Evolutionary conservation across 92 coral and sea anemone species (phyloP).

Genomic region (Porites cylindrica): DNA sequence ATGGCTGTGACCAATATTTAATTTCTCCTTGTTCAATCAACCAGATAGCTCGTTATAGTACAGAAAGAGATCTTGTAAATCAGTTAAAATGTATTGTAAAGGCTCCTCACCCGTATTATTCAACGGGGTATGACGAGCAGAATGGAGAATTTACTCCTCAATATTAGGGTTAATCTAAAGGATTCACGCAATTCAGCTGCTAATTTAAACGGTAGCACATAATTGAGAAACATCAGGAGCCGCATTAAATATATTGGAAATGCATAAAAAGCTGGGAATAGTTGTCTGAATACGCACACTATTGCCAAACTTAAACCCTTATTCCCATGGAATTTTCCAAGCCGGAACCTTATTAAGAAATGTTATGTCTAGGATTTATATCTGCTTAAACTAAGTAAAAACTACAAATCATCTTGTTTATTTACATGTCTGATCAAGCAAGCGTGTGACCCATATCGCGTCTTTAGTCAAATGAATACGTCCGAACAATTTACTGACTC

Average conservation of each 20-base stretch:
- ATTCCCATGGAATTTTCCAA: not conserved
- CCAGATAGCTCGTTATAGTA: too few relatives aligned
- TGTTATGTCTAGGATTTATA: not conserved
- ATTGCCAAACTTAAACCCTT: not conserved
- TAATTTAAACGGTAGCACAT: not conserved
- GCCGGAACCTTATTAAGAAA: not conserved
- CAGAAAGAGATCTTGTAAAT: too few relatives aligned
- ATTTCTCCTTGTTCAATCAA: too few relatives aligned
- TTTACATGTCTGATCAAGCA: not conserved
- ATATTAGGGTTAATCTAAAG: too few relatives aligned
- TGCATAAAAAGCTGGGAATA: too few relatives aligned
- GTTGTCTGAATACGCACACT: not conserved
- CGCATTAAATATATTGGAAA: not conserved
- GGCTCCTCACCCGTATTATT: too few relatives aligned
- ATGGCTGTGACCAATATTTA: too few relatives aligned
- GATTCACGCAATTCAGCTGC: too few relatives aligned
- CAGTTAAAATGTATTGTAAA: too few relatives aligned
- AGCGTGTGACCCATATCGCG: not conserved
- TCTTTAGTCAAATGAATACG: not conserved
- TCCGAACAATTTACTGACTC: not conserved
- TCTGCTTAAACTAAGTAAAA: not conserved
- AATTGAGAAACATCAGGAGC: not conserved
- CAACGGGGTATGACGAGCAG: too few relatives aligned
- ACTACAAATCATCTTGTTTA: constrained; percentile 13
- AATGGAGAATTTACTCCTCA: too few relatives aligned